Evolutionary conservation across 2,113 vertebrate genomes (phyloP).

Genomic region (Misgurnus mizolepis): DNA sequence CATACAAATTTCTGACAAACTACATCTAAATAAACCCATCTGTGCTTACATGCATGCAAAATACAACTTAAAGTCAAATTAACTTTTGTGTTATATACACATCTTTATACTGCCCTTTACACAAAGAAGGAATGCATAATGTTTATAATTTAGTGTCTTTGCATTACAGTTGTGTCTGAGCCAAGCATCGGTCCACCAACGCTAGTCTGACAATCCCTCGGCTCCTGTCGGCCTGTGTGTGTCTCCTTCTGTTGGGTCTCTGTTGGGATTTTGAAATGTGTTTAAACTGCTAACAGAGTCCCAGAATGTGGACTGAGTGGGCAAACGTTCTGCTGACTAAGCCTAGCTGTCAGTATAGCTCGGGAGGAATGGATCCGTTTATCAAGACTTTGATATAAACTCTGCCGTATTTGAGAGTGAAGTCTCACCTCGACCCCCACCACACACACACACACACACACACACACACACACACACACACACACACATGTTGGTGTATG

Average conservation of each 20-base stretch:
- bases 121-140: neutral
- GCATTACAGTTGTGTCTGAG: neutral
- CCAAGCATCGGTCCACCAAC: neutral
- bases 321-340: constrained; percentile 69
- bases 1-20: too few species aligned
- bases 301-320: constrained; percentile 62
- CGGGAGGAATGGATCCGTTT: constrained; percentile 63
- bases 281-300: constrained; percentile 70
- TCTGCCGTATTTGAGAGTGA: constrained; percentile 1
- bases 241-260: constrained; percentile 64
- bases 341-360: constrained; percentile 72
- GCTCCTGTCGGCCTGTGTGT: constrained; percentile 26
- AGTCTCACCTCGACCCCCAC: neutral
- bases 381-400: constrained; percentile 59
- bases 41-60: too few species aligned
- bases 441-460: neutral
- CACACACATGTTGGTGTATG: too few species aligned
- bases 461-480: neutral
- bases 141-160: neutral
- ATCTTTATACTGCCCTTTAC: too few species aligned
- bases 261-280: constrained; percentile 61
- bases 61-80: too few species aligned
- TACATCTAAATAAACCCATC: too few species aligned
- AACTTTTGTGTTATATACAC: too few species aligned
- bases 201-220: neutral